Evolutionary conservation across 2,113 vertebrate species (phyloP).

Genomic region (Gambusia affinis): DNA sequence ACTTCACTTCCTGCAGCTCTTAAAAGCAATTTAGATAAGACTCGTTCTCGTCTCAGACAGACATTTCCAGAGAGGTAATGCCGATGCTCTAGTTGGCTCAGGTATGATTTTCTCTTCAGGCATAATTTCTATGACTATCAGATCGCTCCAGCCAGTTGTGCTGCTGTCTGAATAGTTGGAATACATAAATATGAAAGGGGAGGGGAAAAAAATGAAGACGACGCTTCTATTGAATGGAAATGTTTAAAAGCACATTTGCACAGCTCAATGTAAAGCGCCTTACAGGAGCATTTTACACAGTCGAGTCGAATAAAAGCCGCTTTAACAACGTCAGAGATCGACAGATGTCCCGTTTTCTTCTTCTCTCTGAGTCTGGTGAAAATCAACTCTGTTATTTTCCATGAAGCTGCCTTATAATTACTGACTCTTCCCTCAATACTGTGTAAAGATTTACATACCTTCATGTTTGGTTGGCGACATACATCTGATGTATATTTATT

Average conservation of each 20-base stretch:
- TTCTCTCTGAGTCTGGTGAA: background rate
- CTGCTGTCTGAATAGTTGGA: background rate
- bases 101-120: slow-evolving; percentile 10
- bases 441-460: background rate
- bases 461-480: too few relatives aligned
- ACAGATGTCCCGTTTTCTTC: background rate
- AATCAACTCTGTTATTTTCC: background rate
- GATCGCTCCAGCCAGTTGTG: slow-evolving; percentile 2
- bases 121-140: slow-evolving; percentile 6
- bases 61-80: slow-evolving; percentile 14
- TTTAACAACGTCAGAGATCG: background rate
- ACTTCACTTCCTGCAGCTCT: slow-evolving; percentile 23
- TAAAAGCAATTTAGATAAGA: slow-evolving; percentile 41
- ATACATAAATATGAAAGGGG: background rate
- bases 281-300: background rate
- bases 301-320: background rate
- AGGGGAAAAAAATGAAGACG: background rate
- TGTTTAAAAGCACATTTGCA: too few relatives aligned
- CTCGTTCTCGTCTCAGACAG: slow-evolving; percentile 9
- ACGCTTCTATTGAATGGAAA: too few relatives aligned
- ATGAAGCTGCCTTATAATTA: background rate
- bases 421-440: background rate
- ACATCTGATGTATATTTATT: too few relatives aligned
- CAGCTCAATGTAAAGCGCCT: too few relatives aligned
- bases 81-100: slow-evolving; percentile 1